Evolutionary conservation across 2,888 invertebrate species (phyloP).

Genomic region (Tridacna gigas): DNA sequence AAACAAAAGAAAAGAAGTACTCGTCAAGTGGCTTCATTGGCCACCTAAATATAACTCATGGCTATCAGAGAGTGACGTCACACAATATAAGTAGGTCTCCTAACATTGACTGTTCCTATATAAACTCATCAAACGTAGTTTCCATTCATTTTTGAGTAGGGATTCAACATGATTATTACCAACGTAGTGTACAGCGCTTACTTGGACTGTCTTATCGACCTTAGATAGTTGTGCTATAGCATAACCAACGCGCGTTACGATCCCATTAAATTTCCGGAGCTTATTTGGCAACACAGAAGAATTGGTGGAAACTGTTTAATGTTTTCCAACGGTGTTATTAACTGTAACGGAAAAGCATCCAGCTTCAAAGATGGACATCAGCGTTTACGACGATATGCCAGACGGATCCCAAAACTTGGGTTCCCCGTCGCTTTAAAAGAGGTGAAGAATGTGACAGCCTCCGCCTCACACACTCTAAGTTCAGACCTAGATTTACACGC

Average conservation of each 20-base stretch:
- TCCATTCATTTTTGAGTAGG: not conserved
- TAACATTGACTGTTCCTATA: not conserved
- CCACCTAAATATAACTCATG: constrained; percentile 53
- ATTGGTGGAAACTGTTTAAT: constrained; percentile 39
- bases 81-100: constrained; percentile 18
- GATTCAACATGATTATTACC: constrained; percentile 29
- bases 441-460: constrained; percentile 18
- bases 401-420: constrained; percentile 26
- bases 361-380: constrained; percentile 13
- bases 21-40: constrained; percentile 57
- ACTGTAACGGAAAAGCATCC: constrained; percentile 31
- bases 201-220: constrained; percentile 15
- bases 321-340: constrained; percentile 40
- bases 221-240: constrained; percentile 25
- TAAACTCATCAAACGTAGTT: not conserved
- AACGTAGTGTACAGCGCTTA: constrained; percentile 31
- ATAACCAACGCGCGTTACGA: constrained; percentile 25
- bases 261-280: constrained; percentile 20
- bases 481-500: constrained; percentile 1
- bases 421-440: not conserved
- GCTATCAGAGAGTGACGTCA: constrained; percentile 41
- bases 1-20: constrained; percentile 42
- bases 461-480: constrained; percentile 24
- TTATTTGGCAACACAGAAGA: too few relatives aligned
- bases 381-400: constrained; percentile 29